Conservation (phyloP, 2,888 invertebrate species). For the Mesoligia furuncula region DNA sequence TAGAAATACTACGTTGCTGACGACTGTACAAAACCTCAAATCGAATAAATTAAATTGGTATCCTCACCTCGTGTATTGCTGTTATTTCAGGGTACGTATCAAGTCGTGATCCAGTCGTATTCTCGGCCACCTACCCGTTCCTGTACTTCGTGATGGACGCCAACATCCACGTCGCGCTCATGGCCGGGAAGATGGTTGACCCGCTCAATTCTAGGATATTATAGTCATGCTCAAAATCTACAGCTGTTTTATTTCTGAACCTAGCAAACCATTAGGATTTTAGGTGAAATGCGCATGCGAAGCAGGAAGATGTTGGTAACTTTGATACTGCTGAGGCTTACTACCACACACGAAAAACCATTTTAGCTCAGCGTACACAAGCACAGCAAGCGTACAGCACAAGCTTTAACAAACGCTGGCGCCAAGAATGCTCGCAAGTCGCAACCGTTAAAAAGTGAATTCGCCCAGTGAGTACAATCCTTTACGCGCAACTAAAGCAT, state of each 20-base stretch:
- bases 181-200: conserved; percentile 95
- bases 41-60: background rate
- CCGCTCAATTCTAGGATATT: conserved; percentile 95
- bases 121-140: conserved; percentile 95
- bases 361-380: no score
- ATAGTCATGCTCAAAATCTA: conserved; percentile 79
- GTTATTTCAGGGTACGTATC: conserved; percentile 82
- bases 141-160: conserved; percentile 96
- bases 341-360: background rate
- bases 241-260: conserved; percentile 40
- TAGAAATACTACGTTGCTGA: no score
- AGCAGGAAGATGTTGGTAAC: background rate
- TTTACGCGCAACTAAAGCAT: no score
- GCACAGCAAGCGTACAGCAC: no score
- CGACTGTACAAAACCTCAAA: background rate
- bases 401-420: background rate
- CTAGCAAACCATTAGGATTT: background rate
- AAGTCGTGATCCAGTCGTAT: conserved; percentile 92
- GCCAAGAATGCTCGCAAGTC: background rate
- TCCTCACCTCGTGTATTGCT: background rate
- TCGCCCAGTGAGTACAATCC: no score
- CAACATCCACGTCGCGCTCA: conserved; percentile 94
- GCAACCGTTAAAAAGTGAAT: background rate
- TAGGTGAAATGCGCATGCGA: background rate
- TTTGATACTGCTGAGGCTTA: background rate